Conservation (phyloP, 2,888 invertebrate species). For the Cataglyphis albicans region DNA sequence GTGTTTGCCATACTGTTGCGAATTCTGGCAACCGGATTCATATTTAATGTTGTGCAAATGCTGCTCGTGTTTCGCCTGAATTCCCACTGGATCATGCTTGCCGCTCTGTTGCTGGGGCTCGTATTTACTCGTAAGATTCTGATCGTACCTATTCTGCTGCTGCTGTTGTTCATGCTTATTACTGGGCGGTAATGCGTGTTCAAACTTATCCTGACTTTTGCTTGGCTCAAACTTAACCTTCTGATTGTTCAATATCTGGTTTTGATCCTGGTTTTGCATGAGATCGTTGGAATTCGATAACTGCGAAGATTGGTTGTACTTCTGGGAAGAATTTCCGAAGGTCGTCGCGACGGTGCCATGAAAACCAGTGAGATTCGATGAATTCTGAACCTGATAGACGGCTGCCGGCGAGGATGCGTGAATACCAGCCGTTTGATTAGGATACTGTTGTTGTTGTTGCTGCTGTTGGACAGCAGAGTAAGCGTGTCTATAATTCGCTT, state of each 20-base stretch:
- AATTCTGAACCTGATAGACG: conserved; percentile 65
- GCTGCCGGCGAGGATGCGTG: conserved; percentile 62
- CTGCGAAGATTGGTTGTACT: conserved; percentile 76
- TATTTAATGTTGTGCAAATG: conserved; percentile 66
- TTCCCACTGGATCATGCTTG: conserved; percentile 73
- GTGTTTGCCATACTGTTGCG: conserved; percentile 76
- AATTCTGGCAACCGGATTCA: conserved; percentile 65
- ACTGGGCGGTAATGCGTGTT: conserved; percentile 61
- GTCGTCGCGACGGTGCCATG: conserved; percentile 59
- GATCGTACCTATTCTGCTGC: conserved; percentile 76
- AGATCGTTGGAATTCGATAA: conserved; percentile 55
- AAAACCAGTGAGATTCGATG: conserved; percentile 71
- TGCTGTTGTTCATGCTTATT: conserved; percentile 75
- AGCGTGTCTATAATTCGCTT: conserved; percentile 40
- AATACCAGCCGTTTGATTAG: conserved; percentile 58
- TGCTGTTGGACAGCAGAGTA: conserved; percentile 35
- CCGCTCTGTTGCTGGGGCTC: conserved; percentile 72
- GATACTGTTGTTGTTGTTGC: conserved; percentile 62
- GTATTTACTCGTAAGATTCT: conserved; percentile 74
- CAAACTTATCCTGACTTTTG: conserved; percentile 79
- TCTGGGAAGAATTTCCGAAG: conserved; percentile 70
- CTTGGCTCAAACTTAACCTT: conserved; percentile 76
- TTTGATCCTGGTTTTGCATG: conserved; percentile 59
- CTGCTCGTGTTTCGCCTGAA: conserved; percentile 77
- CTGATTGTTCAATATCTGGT: conserved; percentile 63